Conservation (phyloP, 2,113 vertebrate species). For the Bettongia penicillata region DNA sequence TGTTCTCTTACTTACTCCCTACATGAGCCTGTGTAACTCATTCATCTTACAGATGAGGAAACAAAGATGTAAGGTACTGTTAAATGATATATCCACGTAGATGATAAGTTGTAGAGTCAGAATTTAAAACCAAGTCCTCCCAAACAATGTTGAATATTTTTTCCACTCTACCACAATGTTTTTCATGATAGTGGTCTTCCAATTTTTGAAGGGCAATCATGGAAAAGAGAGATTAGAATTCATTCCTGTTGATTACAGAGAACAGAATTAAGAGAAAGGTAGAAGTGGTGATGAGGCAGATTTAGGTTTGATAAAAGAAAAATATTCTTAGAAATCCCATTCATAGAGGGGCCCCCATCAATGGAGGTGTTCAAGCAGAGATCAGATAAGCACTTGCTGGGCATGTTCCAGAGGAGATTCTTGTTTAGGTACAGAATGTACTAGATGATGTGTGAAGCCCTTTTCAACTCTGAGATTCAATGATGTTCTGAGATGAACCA, state of each 20-base stretch:
- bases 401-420: not conserved
- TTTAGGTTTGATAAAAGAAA: not conserved
- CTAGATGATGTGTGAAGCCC: not conserved
- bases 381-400: not conserved
- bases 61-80: not conserved
- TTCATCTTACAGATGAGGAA: not conserved
- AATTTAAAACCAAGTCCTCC: not conserved
- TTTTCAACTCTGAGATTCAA: not conserved
- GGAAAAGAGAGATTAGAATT: not conserved
- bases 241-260: not conserved
- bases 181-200: not conserved
- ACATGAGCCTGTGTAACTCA: not conserved
- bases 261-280: not conserved
- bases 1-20: not conserved
- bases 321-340: not conserved
- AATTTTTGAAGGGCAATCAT: not conserved
- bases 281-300: not conserved
- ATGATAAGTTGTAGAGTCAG: not conserved
- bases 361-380: not conserved
- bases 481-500: not conserved
- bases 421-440: not conserved
- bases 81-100: not conserved
- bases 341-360: not conserved
- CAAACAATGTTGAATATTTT: not conserved
- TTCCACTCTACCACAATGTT: not conserved